phyloP scores from a whole-genome alignment of 2,888 invertebrate species.

The Eugnorisma glareosa region DNA sequence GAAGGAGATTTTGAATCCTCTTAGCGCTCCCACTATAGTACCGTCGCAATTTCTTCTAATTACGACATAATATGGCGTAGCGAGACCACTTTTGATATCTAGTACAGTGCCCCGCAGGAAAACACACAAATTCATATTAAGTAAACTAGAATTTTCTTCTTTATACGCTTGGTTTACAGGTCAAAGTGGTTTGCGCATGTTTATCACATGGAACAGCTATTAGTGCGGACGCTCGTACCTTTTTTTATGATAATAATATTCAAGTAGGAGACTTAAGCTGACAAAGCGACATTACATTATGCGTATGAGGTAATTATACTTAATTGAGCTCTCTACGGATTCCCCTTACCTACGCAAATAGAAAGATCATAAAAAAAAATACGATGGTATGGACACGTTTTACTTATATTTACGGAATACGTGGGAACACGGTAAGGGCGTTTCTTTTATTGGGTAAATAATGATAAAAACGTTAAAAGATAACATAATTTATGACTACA shows the following conservation, averaged over 20 bases:
- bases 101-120: slow-evolving; percentile 52
- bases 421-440: neutral
- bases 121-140: slow-evolving; percentile 56
- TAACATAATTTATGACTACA: slow-evolving; percentile 8
- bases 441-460: neutral
- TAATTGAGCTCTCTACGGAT: slow-evolving; percentile 48
- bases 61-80: slow-evolving; percentile 64
- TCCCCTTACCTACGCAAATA: slow-evolving; percentile 30
- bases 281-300: slow-evolving; percentile 65
- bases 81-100: slow-evolving; percentile 63
- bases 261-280: slow-evolving; percentile 64
- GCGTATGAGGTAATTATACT: slow-evolving; percentile 54
- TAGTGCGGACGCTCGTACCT: slow-evolving; percentile 62
- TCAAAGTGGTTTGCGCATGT: slow-evolving; percentile 45
- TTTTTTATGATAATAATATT: slow-evolving; percentile 70
- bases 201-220: slow-evolving; percentile 54
- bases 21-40: slow-evolving; percentile 62
- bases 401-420: neutral
- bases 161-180: slow-evolving; percentile 48
- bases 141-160: slow-evolving; percentile 45
- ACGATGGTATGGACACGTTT: slow-evolving; percentile 1
- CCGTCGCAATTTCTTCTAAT: slow-evolving; percentile 67
- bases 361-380: slow-evolving; percentile 34
- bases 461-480: slow-evolving; percentile 1
- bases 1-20: slow-evolving; percentile 65